These are phyloP conservation scores for Chalcosyrphus nemorum DNA, from an alignment of 2,888 invertebrate genomes.

Conservation along the genomic window DNA sequence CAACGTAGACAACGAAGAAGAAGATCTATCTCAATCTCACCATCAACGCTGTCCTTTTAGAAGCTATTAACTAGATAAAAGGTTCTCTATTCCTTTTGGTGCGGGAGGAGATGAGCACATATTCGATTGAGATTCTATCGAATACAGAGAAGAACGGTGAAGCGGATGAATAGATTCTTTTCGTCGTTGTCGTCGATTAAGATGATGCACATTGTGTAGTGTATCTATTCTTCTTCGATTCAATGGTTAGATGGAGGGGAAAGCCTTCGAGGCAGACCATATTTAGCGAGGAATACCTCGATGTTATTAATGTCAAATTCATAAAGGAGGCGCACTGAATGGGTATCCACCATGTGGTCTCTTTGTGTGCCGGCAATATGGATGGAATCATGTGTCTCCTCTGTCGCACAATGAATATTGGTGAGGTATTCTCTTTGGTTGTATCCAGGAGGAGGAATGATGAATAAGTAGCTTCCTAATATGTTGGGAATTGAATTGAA, in stretches of 20 bases:
- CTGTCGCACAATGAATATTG: constrained; percentile 23
- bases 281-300: constrained; percentile 63
- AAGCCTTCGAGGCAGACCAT: constrained; percentile 37
- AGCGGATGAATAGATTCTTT: constrained; percentile 50
- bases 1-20: background rate
- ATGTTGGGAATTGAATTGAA: constrained; percentile 12
- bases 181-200: constrained; percentile 19
- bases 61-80: constrained; percentile 51
- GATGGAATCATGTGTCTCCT: constrained; percentile 7
- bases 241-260: background rate
- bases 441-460: constrained; percentile 21
- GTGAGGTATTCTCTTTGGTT: constrained; percentile 3
- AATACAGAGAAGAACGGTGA: background rate
- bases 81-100: background rate
- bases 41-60: constrained; percentile 63
- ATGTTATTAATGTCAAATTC: constrained; percentile 68
- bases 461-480: constrained; percentile 47
- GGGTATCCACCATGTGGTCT: constrained; percentile 30
- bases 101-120: background rate
- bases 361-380: constrained; percentile 39
- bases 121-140: constrained; percentile 62
- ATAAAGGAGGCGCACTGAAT: constrained; percentile 54
- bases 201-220: constrained; percentile 46
- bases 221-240: constrained; percentile 13
- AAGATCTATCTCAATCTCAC: constrained; percentile 55